Base-by-base conservation (phyloP, 2,888 invertebrate genomes). In the Morpho helenor region DNA sequence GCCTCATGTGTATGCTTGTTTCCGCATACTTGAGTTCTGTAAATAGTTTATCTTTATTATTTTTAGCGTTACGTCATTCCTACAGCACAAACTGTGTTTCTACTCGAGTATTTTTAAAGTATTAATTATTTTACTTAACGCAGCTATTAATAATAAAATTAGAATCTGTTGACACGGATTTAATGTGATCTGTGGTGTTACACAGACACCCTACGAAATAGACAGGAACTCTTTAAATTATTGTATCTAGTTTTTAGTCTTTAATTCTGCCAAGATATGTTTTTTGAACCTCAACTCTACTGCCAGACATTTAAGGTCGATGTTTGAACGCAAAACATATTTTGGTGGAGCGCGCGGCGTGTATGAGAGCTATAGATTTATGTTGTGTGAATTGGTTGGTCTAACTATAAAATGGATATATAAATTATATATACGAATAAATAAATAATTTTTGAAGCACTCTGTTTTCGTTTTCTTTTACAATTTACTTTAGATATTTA, bases 401-500 rank as follows among this genome's bases (percentile, higher is more conserved):
- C 86, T 87, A 87, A 87, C 77, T 81, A 79, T 87, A 85, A 85
- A 87, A 84, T 88, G 85, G 81, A 88, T 87, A 89, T 88, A 88
- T 89, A 88, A 88, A 87, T 87, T 88, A 89, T 89, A 88, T 86
- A 87, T 87, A 88, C 81, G 84, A 84, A 86, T 87, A 87, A 88
- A 88, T 87, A 87, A 88, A 85, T 87, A 88, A 88, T 88, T 89
- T 89, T 89, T 84, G 87, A 87, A 87, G 82, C 87, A 88, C 84
- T 85, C 76, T 70, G 70, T 67, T 70, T 62, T 76, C 9, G 71
- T 82, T 85, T 82, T 87, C 70, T 73, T 79, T 81, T 47, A 44
- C 43, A n/a, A 7, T n/a, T 10, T 10, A 52, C 31, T 52, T 45
- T 10, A 10, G n/a, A 9, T 43, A 43, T 43, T 43, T 7, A 43